Base-by-base conservation (phyloP, 1,140 invertebrate genomes). In the Neodiprion fabricii region DNA sequence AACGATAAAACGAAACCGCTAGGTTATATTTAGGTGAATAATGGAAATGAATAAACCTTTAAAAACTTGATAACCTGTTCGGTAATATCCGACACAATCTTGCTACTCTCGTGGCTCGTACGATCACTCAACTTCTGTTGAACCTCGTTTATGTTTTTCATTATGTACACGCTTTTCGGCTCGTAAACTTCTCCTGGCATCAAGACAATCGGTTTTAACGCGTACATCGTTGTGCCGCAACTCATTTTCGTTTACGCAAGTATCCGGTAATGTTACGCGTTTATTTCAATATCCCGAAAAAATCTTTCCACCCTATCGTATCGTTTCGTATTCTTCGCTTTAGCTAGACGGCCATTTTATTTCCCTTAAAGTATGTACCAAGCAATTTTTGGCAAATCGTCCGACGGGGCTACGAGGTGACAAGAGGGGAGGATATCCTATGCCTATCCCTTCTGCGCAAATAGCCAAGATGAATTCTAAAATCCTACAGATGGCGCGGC, bases 51-150 rank as follows among this genome's bases (percentile, higher is more conserved):
- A 71, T 72, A 80, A 92, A 93, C 92, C 92, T 93, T 90, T 84
- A 92, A 89, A 90, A 93, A 90, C 85, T 89, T 90, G 85, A 90
- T 91, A 93, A 93, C 92, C 91, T 93, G 91, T 84, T 91, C 88
- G 87, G 87, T 87, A 81, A 93, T 91, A 88, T 90, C 88, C 78
- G 91, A 85, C 85, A 83, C 80, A 76, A 82, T 82, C 73, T 89
- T 88, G 78, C 81, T 86, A 40, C 28, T 40, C 81, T 86, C 82
- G 73, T 85, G 80, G 71, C 70, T 61, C 79, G 86, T 80, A 83
- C 84, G 80, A 82, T 86, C 81, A 84, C 85, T 82, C 71, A 76
- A 75, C 76, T 76, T 77, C 76, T 83, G 85, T 82, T 81, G 75
- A 66, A 76, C 79, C 73, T 77, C 82, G 76, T 90, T 89, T 79